Base-by-base conservation (phyloP, 2,888 invertebrate species). In the Caenorhabditis sp. region DNA sequence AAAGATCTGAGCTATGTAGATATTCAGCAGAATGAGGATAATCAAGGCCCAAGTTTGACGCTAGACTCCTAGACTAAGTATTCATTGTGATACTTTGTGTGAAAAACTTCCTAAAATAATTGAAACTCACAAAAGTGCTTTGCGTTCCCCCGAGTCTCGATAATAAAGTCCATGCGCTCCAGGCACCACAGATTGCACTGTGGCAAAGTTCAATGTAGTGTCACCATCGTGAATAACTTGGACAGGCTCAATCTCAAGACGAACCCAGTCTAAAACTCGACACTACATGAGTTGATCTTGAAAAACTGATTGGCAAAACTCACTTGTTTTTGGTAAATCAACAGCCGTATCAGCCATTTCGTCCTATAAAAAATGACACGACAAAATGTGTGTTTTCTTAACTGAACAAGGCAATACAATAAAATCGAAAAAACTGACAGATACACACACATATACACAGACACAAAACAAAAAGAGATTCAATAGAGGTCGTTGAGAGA, bases 111-210 rank as follows among this genome's bases (percentile, higher is more conserved):
- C n/a, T n/a, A n/a, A n/a, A n/a, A n/a, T n/a, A 54, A 14, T 23
- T 23, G 4, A 6, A 21, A 69, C 80, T 71, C 26, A 82, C 82
- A 73, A 50, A 26, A 83, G 74, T 50, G 81, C 81, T 58, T 78
- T 79, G 62, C 79, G 72, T 64, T 79, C 77, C 50, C 83, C 83
- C 60, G 68, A 73, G 27, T 79, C 79, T 49, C 81, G 60, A 64
- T 78, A 83, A 68, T 83, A 83, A 59, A 83, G 77, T 58, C 83
- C 83, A 60, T 83, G 83, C 24, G 83, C 83, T 27, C 81, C 83
- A 21, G 83, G 83, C 49, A 83, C 77, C 27, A 81, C 76, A 5
- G 81, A 81, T 69, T 83, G 83, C 23, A 83, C 77, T 31, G 81
- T 81, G 49, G 81, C 77, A 72, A 83, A 82, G 62, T 77, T 73